phyloP scores from a whole-genome alignment of 2,888 invertebrate species.

The Eupithecia insigniata region DNA sequence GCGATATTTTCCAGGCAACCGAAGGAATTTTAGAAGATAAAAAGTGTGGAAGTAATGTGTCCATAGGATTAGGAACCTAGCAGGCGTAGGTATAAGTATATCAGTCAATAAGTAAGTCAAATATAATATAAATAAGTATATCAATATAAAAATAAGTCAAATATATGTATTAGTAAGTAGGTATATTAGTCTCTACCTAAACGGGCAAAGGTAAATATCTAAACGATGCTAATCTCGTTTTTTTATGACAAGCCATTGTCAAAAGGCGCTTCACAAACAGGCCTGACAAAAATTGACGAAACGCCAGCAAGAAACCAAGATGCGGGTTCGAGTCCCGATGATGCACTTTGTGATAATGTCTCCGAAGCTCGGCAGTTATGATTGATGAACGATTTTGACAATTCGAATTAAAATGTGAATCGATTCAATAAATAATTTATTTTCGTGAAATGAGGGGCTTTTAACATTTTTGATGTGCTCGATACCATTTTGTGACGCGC shows the following conservation, averaged over 20 bases:
- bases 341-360: constrained; percentile 72
- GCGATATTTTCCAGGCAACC: no score
- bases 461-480: constrained; percentile 56
- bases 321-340: constrained; percentile 56
- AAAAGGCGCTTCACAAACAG: neutral
- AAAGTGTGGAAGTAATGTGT: neutral
- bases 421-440: constrained; percentile 74
- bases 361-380: constrained; percentile 66
- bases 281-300: constrained; percentile 3
- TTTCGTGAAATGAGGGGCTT: constrained; percentile 61
- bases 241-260: neutral
- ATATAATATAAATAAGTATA: no score
- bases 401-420: constrained; percentile 76
- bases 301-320: constrained; percentile 54
- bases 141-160: no score
- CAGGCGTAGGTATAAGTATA: neutral
- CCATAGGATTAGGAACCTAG: neutral
- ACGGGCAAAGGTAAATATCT: neutral
- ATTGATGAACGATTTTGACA: constrained; percentile 75
- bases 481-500: constrained; percentile 59
- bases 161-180: no score
- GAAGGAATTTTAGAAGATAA: neutral
- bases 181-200: no score
- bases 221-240: neutral
- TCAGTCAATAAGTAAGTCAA: no score